Conservation (phyloP, 1,140 invertebrate species). For the Drosophila lacertosa region DNA sequence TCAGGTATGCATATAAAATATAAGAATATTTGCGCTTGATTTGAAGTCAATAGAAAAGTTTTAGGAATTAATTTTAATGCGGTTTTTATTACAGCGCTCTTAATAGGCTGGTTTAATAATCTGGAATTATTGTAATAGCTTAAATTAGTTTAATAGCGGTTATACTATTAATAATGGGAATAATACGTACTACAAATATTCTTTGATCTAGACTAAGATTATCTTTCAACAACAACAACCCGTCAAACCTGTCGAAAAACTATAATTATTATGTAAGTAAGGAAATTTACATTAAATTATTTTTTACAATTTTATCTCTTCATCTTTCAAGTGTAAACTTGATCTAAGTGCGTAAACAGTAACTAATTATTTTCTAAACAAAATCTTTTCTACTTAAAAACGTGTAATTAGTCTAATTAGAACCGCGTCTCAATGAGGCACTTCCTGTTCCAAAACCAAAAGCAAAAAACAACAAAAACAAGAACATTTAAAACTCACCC, state of each 20-base stretch:
- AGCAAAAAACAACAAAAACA: slow-evolving; percentile 4
- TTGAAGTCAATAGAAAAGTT: slow-evolving; percentile 3
- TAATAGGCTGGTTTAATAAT: not conserved
- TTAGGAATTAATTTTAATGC: not conserved
- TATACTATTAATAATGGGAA: not conserved
- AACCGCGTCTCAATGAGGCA: slow-evolving; percentile 5
- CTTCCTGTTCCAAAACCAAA: slow-evolving; percentile 16
- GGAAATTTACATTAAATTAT: too few relatives aligned
- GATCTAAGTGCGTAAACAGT: not conserved
- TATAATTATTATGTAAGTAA: too few relatives aligned
- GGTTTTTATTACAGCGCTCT: not conserved
- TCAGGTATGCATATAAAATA: slow-evolving; percentile 1
- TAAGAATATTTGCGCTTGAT: slow-evolving; percentile 1
- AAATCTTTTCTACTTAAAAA: not conserved
- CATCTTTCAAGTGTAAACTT: not conserved
- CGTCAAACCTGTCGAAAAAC: too few relatives aligned
- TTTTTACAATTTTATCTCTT: not conserved
- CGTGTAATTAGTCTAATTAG: not conserved
- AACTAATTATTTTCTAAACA: slow-evolving; percentile 3
- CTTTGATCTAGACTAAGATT: too few relatives aligned
- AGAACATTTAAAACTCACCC: slow-evolving; percentile 41
- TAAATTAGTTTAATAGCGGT: not conserved
- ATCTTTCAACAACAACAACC: too few relatives aligned
- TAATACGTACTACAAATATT: too few relatives aligned
- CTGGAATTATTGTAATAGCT: too few relatives aligned